phyloP scores from a whole-genome alignment of 1,140 invertebrate species.

The Trachymyrmex septentrionalis region DNA sequence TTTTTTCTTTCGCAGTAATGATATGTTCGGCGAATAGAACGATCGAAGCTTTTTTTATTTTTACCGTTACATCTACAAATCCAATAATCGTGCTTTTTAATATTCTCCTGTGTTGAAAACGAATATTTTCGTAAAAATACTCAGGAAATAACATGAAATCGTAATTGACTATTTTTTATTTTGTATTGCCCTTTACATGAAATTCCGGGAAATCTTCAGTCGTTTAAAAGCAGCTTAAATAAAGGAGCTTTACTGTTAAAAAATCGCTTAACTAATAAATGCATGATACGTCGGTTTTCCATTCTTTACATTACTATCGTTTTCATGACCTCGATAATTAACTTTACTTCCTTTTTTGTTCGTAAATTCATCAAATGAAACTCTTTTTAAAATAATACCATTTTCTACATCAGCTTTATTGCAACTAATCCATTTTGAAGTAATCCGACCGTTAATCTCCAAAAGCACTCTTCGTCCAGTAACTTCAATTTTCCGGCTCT shows the following conservation, averaged over 20 bases:
- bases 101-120: neutral
- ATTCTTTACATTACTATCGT: neutral
- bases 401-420: constrained; percentile 64
- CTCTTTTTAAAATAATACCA: constrained; percentile 29
- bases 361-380: neutral
- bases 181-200: neutral
- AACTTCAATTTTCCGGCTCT: constrained; percentile 58
- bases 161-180: constrained; percentile 13
- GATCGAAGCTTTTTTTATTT: neutral
- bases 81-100: neutral
- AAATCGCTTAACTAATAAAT: constrained; percentile 17
- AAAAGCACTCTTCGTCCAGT: neutral
- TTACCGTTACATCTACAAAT: neutral
- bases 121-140: neutral
- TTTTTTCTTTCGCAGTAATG: neutral
- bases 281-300: neutral
- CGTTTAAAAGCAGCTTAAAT: constrained; percentile 12
- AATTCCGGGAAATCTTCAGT: neutral
- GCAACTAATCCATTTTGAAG: constrained; percentile 66
- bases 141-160: neutral
- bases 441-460: constrained; percentile 57
- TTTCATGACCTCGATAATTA: constrained; percentile 40
- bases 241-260: constrained; percentile 11
- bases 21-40: neutral
- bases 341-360: constrained; percentile 19